Conservation (phyloP, 2,888 invertebrate genomes). For the Scaptomyza flava region DNA sequence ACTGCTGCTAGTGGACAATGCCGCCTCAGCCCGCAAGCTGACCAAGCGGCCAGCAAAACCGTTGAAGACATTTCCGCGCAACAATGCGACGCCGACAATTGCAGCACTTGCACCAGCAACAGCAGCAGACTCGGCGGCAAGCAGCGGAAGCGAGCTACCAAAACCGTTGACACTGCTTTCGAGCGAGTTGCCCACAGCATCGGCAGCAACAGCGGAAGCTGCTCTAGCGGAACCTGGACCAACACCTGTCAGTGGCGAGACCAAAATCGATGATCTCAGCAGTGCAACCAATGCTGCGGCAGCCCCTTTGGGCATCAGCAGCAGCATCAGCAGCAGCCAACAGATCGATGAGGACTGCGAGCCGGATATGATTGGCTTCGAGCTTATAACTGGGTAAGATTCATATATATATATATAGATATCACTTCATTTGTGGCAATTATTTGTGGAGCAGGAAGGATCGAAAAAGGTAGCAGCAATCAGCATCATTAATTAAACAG, state of each 20-base stretch:
- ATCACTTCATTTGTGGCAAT: conserved; percentile 56
- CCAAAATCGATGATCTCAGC: conserved; percentile 69
- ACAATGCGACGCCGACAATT: conserved; percentile 82
- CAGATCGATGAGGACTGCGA: conserved; percentile 90
- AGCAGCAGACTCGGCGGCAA: conserved; percentile 37
- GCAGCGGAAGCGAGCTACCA: conserved; percentile 81
- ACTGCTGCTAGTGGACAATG: conserved; percentile 69
- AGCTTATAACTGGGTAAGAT: conserved; percentile 93
- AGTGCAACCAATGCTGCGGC: conserved; percentile 35
- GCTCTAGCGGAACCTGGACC: conserved; percentile 50
- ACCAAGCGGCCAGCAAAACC: conserved; percentile 83
- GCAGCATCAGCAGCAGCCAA: neutral
- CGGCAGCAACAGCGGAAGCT: conserved; percentile 71
- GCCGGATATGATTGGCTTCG: conserved; percentile 96
- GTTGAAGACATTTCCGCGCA: conserved; percentile 84
- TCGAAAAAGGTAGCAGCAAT: conserved; percentile 2
- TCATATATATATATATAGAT: neutral
- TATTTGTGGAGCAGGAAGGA: conserved; percentile 54
- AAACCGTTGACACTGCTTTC: conserved; percentile 78
- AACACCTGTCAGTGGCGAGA: conserved; percentile 63
- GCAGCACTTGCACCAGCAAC: conserved; percentile 43
- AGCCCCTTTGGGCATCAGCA: conserved; percentile 54
- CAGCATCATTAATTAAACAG: conserved; percentile 44
- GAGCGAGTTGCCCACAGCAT: conserved; percentile 61
- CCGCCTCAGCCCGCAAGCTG: conserved; percentile 81